Conservation (phyloP, 2,888 invertebrate species). For the Tetropium fuscum region DNA sequence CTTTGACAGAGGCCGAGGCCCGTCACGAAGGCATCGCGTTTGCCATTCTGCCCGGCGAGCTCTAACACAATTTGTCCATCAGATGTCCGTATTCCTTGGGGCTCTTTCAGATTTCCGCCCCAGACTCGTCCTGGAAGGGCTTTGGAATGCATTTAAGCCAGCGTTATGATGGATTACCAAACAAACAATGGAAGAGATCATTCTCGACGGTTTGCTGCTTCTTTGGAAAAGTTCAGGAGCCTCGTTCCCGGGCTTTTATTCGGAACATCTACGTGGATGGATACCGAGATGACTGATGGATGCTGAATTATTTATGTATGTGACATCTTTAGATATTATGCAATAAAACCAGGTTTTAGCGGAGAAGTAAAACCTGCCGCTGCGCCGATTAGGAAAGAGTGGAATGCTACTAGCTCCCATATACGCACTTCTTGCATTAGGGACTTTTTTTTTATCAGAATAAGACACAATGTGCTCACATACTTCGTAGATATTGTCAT, state of each 20-base stretch:
- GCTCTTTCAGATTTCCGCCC: constrained; percentile 55
- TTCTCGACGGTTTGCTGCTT: constrained; percentile 50
- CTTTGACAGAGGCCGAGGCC: constrained; percentile 30
- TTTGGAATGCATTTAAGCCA: constrained; percentile 53
- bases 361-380: no score
- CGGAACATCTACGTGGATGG: constrained; percentile 35
- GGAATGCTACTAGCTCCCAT: no score
- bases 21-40: constrained; percentile 33
- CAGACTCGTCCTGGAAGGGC: constrained; percentile 37
- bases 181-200: constrained; percentile 56
- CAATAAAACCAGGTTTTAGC: no score
- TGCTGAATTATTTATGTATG: constrained; percentile 52
- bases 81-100: constrained; percentile 55
- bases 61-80: constrained; percentile 59
- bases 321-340: constrained; percentile 31
- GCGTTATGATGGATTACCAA: constrained; percentile 57
- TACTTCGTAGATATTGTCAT: no score
- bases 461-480: no score
- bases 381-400: no score
- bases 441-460: no score
- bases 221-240: constrained; percentile 46
- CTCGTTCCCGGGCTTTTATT: constrained; percentile 45
- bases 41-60: constrained; percentile 45
- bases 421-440: no score
- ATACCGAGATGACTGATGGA: constrained; percentile 42